Conservation (phyloP, 1,140 invertebrate genomes). For the Dendrolimus kikuchii region DNA sequence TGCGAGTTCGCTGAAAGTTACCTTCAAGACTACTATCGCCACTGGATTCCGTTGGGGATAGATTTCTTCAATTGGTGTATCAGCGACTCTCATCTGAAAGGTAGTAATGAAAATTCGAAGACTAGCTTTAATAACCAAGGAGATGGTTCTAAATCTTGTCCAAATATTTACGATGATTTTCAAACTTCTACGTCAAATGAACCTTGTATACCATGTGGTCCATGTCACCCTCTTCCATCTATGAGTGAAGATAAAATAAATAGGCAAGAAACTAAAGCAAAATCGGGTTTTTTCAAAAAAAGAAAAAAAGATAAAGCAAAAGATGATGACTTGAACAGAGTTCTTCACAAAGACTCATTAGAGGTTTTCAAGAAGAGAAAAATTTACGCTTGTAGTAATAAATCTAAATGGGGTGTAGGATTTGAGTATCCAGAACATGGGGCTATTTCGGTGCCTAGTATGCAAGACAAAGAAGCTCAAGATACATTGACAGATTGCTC, state of each 20-base stretch:
- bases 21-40: slow-evolving; percentile 39
- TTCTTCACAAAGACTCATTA: slow-evolving; percentile 46
- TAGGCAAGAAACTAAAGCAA: slow-evolving; percentile 8
- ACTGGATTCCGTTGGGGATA: slow-evolving; percentile 32
- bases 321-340: slow-evolving; percentile 16
- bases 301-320: slow-evolving; percentile 17
- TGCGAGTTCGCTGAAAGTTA: slow-evolving; percentile 47
- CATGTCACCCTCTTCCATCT: slow-evolving; percentile 24
- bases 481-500: slow-evolving; percentile 9
- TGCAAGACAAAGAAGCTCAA: slow-evolving; percentile 14
- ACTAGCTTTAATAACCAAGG: slow-evolving; percentile 30
- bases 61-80: slow-evolving; percentile 37
- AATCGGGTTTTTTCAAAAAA: slow-evolving; percentile 21
- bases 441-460: slow-evolving; percentile 18
- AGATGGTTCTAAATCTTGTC: slow-evolving; percentile 34
- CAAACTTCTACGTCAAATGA: slow-evolving; percentile 32
- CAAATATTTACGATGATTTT: slow-evolving; percentile 39
- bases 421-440: slow-evolving; percentile 2
- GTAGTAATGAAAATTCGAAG: slow-evolving; percentile 26
- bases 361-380: slow-evolving; percentile 46
- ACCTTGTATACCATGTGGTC: slow-evolving; percentile 25
- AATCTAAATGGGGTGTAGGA: slow-evolving; percentile 27
- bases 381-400: slow-evolving; percentile 32
- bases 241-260: slow-evolving; percentile 13
- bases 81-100: slow-evolving; percentile 32